Conservation (phyloP, 2,113 vertebrate species). For the Litocranius walleri region DNA sequence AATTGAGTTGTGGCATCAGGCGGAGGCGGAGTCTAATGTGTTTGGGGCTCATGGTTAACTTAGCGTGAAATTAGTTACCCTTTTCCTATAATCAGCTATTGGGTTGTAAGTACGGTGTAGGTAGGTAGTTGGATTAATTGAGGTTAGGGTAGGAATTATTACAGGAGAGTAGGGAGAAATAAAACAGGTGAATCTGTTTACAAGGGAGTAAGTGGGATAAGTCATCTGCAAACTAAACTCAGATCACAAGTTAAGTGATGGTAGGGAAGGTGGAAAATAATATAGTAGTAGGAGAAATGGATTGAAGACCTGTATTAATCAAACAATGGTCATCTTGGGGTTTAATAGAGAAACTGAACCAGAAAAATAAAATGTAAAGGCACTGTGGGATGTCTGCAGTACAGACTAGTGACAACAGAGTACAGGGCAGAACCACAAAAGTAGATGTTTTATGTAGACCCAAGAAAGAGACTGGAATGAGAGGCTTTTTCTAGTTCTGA, state of each 20-base stretch:
- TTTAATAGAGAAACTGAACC: background rate
- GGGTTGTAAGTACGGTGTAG: background rate
- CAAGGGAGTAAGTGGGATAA: background rate
- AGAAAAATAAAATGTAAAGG: background rate
- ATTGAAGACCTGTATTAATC: background rate
- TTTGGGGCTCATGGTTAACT: background rate
- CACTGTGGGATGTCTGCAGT: background rate
- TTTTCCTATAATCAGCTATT: background rate
- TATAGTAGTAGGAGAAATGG: background rate
- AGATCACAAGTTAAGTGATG: background rate
- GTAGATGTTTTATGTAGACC: background rate
- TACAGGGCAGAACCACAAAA: background rate
- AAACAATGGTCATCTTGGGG: background rate
- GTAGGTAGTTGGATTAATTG: background rate
- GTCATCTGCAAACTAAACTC: background rate
- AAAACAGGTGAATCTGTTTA: background rate
- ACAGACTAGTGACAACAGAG: background rate
- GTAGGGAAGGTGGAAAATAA: background rate
- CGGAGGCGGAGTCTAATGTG: too few species aligned
- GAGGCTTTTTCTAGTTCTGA: background rate
- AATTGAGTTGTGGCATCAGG: background rate
- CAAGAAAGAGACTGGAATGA: background rate
- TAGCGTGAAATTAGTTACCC: background rate
- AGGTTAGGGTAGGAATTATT: background rate
- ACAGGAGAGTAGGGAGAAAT: background rate